Conservation (phyloP, 2,888 invertebrate species). For the Smittia sp. region DNA sequence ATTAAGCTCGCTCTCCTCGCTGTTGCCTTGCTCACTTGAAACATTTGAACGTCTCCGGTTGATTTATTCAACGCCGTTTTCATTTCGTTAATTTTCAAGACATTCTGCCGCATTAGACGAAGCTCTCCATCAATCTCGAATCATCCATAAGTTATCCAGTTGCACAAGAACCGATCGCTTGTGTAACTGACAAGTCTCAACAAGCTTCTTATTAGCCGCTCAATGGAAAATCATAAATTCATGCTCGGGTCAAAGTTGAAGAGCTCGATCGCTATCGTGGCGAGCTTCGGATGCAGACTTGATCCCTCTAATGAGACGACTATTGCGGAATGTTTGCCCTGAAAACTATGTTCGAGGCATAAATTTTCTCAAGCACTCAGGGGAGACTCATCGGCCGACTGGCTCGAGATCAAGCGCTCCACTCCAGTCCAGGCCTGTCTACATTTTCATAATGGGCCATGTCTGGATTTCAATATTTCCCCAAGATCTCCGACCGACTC, state of each 20-base stretch:
- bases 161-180: no score
- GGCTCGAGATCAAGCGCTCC: neutral
- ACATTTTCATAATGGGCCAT: conserved; percentile 25
- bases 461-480: conserved; percentile 22
- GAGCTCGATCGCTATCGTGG: neutral
- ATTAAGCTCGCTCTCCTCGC: no score
- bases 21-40: no score
- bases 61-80: no score
- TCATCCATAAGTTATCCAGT: no score
- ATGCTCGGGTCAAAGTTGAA: neutral
- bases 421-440: neutral
- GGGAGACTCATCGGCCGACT: neutral
- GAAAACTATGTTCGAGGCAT: conserved; percentile 8
- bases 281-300: neutral
- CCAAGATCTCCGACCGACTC: neutral
- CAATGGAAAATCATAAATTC: neutral
- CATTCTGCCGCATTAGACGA: no score
- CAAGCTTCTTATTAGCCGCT: neutral
- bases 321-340: neutral
- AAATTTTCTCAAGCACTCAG: conserved; percentile 5
- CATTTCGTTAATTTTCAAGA: no score
- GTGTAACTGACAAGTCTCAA: neutral
- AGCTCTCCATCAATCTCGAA: no score
- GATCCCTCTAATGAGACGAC: neutral
- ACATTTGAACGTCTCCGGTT: no score